Base-by-base conservation (phyloP, 2,888 invertebrate genomes). In the Troides oblongomaculatus region DNA sequence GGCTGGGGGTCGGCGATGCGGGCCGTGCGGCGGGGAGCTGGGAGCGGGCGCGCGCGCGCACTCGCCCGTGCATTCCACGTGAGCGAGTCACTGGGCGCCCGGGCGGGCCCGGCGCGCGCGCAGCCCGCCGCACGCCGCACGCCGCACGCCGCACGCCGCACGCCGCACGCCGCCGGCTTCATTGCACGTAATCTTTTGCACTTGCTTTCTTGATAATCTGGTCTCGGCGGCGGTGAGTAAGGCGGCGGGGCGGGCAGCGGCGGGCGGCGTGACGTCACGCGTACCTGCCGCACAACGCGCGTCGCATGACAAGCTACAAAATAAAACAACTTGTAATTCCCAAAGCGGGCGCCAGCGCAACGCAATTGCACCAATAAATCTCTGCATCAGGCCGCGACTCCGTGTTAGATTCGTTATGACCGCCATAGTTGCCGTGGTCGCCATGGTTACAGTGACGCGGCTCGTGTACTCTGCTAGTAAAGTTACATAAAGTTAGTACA, bases 181-280 rank as follows among this genome's bases (percentile, higher is more conserved):
- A 65, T 65, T 65, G 56, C 61, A 43, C 62, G n/a, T 59, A 70
- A 66, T 66, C 70, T 66, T 70, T 66, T 66, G 70, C 70, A 63
- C 66, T 62, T 62, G 62, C 66, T 66, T 62, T 59, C 62, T 63
- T 50, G 69, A 69, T 65, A 65, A 65, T 46, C 46, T 57, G 1
- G 64, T 56, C 61, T 56, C 64, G 36, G 58, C 62, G 65, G 30
- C 56, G 14, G 65, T 63, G 66, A 62, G 62, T 58, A 66, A 58
- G 62, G 43, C 57, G 62, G 57, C 59, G 18, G 36, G 36, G 39
- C 64, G 64, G 65, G 65, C 50, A 21, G 10, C 50, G 69, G 67
- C 62, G 67, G 62, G 62, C 59, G 25, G 53, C 56, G 43, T 65
- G 64, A 70, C 70, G 70, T 66, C 66, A 70, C 59, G 53, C 50